These are phyloP conservation scores for Brachionus koreanus DNA, from an alignment of 1,140 invertebrate species.

Conservation along the genomic window DNA sequence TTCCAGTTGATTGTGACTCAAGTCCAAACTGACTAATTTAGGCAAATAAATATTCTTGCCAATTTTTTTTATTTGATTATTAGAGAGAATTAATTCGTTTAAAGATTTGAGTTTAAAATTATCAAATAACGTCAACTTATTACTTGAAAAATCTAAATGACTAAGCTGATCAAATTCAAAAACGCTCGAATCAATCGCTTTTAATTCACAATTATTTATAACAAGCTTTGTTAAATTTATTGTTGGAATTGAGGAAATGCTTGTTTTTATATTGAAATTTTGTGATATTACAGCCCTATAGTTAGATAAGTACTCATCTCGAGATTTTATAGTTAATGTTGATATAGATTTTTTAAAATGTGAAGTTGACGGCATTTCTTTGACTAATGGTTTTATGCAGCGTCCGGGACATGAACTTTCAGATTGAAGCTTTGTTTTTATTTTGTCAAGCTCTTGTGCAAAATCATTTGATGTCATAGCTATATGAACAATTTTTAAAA, in stretches of 20 bases:
- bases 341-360: conserved; percentile 21
- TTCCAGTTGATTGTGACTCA: conserved; percentile 17
- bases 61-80: conserved; percentile 17
- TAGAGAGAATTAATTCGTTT: neutral
- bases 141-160: conserved; percentile 22
- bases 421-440: conserved; percentile 15
- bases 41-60: neutral
- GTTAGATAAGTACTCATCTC: neutral
- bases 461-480: conserved; percentile 13
- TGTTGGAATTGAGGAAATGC: neutral
- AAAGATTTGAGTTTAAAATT: neutral
- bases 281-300: conserved; percentile 2
- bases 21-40: conserved; percentile 8
- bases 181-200: neutral
- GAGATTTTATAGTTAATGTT: neutral
- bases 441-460: conserved; percentile 15
- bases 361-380: neutral
- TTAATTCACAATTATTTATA: conserved; percentile 25
- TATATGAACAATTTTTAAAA: conserved; percentile 41
- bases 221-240: conserved; percentile 23
- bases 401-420: conserved; percentile 17
- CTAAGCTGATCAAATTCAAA: neutral
- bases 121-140: neutral
- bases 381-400: neutral
- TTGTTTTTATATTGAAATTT: conserved; percentile 5